phyloP scores from a whole-genome alignment of 2,113 vertebrate species.

The Labrus mixtus region DNA sequence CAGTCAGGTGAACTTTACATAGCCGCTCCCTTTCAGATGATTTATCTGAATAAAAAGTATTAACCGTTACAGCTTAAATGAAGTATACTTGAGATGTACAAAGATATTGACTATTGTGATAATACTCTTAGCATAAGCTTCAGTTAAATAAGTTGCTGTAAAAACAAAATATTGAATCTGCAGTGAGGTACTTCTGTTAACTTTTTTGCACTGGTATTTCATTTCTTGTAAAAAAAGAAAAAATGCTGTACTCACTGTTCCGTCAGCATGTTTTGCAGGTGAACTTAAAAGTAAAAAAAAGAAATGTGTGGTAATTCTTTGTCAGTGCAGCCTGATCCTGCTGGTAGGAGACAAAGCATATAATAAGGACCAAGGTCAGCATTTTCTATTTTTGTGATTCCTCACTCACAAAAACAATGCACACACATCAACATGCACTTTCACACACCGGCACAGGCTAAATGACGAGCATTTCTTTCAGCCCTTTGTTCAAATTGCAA shows the following conservation, averaged over 20 bases:
- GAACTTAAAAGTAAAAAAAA: constrained; percentile 46
- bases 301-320: constrained; percentile 46
- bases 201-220: constrained; percentile 44
- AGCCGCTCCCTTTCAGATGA: no score
- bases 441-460: neutral
- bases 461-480: constrained; percentile 54
- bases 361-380: constrained; percentile 72
- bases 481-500: constrained; percentile 50
- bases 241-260: constrained; percentile 38
- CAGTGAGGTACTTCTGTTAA: constrained; percentile 10
- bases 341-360: constrained; percentile 57
- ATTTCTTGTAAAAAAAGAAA: constrained; percentile 46
- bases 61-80: no score
- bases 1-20: no score
- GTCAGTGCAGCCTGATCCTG: constrained; percentile 50
- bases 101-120: no score
- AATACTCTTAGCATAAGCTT: no score
- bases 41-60: no score
- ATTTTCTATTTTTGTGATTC: constrained; percentile 65
- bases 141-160: constrained; percentile 11
- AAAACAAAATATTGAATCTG: constrained; percentile 20
- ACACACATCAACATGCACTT: neutral
- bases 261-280: constrained; percentile 69
- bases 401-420: constrained; percentile 36
- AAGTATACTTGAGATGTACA: no score